A percentile compares a stretch with the other conserved stretches of the same genome.
Conservation (phyloP, 2,888 invertebrate species). For the Nemapogon koenigi region DNA sequence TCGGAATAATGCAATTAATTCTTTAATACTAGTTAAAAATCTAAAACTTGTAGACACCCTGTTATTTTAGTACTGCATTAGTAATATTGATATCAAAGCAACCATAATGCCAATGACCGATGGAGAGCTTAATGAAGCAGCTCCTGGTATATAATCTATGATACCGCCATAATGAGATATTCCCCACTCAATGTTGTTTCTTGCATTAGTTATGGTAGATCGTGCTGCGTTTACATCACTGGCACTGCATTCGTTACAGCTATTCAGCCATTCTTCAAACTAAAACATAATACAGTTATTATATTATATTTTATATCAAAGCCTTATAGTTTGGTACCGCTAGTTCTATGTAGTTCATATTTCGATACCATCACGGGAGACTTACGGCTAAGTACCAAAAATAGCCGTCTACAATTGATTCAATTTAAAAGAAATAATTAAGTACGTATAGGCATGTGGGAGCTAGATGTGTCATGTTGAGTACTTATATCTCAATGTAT, state of each 20-base stretch:
- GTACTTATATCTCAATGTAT: too few relatives aligned
- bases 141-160: slow-evolving; percentile 24
- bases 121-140: slow-evolving; percentile 21
- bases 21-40: too few relatives aligned
- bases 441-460: too few relatives aligned
- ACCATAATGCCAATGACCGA: slow-evolving; percentile 19
- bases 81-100: not conserved
- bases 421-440: too few relatives aligned
- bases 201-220: slow-evolving; percentile 22
- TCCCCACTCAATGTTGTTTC: slow-evolving; percentile 30
- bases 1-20: too few relatives aligned
- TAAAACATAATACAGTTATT: slow-evolving; percentile 25
- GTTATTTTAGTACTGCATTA: not conserved
- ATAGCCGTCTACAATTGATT: too few relatives aligned
- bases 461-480: too few relatives aligned
- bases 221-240: slow-evolving; percentile 23
- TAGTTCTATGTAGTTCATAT: too few relatives aligned
- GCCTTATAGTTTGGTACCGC: too few relatives aligned
- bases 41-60: not conserved
- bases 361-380: too few relatives aligned
- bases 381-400: too few relatives aligned
- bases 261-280: slow-evolving; percentile 37
- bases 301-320: too few relatives aligned
- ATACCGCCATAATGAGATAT: slow-evolving; percentile 31
- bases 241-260: slow-evolving; percentile 30